Base-by-base conservation (phyloP, 2,797 vertebrate genomes). In the Megaceryle alcyon region DNA sequence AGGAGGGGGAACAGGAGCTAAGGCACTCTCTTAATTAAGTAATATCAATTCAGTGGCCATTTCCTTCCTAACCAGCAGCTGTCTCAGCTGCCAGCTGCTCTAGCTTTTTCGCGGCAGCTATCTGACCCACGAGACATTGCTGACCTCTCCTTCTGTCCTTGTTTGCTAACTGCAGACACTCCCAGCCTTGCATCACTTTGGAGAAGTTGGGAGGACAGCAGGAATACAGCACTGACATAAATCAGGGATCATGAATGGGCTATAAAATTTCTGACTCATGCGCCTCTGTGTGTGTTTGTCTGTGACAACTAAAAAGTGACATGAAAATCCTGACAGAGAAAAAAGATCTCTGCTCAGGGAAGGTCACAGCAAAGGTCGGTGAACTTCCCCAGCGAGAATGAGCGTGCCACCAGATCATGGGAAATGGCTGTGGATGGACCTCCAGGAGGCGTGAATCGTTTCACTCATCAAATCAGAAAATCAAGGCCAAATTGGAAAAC, bases 191-290 rank as follows among this genome's bases (percentile, higher is more conserved):
- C 69, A 73, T 68, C 25, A 37, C 90, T 92, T 64, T 12, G 71
- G 73, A 94, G 84, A 65, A 90, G 82, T 8, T 35, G 73, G 65
- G 73, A 94, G 89, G 61, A 90, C 83, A 88, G 81, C 78, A 56
- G 56, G 92, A 93, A 75, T 33, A 66, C 49, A 89, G 54, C 66
- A 15, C 2, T 68, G 75, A 49, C 85, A 89, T 96, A 95, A 97
- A 96, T 95, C 95, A 94, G 88, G 59, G 51, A 61, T 19, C 65
- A 17, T 71, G 89, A 97, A 95, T 76, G 72, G 90, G 75, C 91
- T 88, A 33, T 90, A 90, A 95, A 94, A 93, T 84, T 82, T 8
- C 37, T 88, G 92, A 80, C 90, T 94, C 88, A 28, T 4, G 29
- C 0, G 1, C 25, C 33, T 70, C 66, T 61, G 33, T 89, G 19